Evolutionary conservation across 2,113 vertebrate species (phyloP).

Genomic region (Eurypyga helias): DNA sequence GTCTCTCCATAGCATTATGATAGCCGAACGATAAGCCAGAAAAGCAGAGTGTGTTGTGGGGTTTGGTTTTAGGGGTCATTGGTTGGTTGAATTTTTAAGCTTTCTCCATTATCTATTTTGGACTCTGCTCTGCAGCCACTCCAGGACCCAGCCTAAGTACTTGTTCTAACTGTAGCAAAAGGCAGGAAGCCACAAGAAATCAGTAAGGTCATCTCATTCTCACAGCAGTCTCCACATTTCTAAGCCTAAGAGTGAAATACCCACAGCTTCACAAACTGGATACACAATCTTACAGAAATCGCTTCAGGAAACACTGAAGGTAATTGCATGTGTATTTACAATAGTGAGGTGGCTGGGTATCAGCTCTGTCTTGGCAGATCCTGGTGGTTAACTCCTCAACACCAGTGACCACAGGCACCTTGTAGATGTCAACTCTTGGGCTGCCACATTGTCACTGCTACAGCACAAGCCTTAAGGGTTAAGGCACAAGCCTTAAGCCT

Average conservation of each 20-base stretch:
- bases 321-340: neutral
- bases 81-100: neutral
- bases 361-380: neutral
- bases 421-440: neutral
- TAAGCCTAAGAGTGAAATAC: neutral
- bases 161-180: neutral
- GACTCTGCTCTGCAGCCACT: neutral
- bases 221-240: too few relatives aligned
- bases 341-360: neutral
- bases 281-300: neutral
- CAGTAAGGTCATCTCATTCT: neutral
- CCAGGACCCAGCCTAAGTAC: neutral
- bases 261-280: neutral
- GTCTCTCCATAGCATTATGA: neutral
- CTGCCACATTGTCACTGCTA: neutral
- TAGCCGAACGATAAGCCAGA: neutral
- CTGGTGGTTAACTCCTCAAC: neutral
- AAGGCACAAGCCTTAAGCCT: too few relatives aligned
- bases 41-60: neutral
- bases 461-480: too few relatives aligned
- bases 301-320: neutral
- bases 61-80: neutral
- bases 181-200: neutral
- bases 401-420: neutral
- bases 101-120: neutral